These are phyloP conservation scores for Hestina assimilis DNA, from an alignment of 1,140 invertebrate genomes.

Conservation along the genomic window DNA sequence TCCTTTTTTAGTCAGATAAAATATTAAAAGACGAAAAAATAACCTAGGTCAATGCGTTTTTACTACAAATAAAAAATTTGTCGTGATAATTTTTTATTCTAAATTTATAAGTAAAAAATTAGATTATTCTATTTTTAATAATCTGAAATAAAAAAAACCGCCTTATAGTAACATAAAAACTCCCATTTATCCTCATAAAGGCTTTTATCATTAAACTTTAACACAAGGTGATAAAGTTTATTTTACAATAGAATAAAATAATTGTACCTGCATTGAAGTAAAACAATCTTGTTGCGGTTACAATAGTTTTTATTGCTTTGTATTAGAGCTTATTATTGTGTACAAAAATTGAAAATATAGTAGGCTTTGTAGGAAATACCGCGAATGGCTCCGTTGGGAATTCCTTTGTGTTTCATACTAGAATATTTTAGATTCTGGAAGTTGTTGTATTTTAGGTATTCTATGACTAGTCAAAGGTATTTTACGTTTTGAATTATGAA, in stretches of 20 bases:
- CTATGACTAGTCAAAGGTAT: not conserved
- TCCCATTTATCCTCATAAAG: not conserved
- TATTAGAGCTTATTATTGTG: not conserved
- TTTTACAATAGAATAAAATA: not conserved
- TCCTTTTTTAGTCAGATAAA: too few relatives aligned
- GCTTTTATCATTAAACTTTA: not conserved
- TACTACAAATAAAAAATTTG: too few relatives aligned
- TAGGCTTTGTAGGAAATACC: slow-evolving; percentile 24
- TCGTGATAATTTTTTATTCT: too few relatives aligned
- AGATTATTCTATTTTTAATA: too few relatives aligned
- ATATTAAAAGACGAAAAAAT: too few relatives aligned
- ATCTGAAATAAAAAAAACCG: too few relatives aligned
- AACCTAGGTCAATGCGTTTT: too few relatives aligned
- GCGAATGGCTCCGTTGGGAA: slow-evolving; percentile 16
- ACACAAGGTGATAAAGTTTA: not conserved
- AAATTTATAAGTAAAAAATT: too few relatives aligned
- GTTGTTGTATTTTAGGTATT: not conserved
- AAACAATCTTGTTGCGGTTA: not conserved
- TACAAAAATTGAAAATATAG: not conserved
- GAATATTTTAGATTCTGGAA: slow-evolving; percentile 4
- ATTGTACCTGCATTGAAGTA: not conserved
- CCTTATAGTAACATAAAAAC: too few relatives aligned
- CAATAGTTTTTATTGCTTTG: not conserved
- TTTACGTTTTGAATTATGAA: not conserved
- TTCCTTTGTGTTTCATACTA: slow-evolving; percentile 26